These are phyloP conservation scores for Callionymus lyra DNA, from an alignment of 2,113 vertebrate species.

Conservation along the genomic window DNA sequence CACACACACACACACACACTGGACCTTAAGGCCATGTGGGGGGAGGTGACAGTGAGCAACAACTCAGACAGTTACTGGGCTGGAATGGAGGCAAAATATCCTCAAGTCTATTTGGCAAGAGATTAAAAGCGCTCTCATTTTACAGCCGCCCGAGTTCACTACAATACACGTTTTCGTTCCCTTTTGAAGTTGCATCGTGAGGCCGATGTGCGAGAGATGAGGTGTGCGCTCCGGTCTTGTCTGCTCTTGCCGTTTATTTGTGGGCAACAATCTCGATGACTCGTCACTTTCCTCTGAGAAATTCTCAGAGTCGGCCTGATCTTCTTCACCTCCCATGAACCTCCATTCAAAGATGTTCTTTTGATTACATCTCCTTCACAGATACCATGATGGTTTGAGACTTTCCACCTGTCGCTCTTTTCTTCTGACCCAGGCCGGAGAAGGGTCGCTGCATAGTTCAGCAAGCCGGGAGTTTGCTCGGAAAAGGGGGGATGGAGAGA, in stretches of 20 bases:
- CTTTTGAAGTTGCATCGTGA: constrained; percentile 44
- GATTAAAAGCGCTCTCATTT: constrained; percentile 45
- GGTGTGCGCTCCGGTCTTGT: constrained; percentile 30
- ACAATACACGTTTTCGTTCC: constrained; percentile 23
- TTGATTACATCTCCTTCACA: constrained; percentile 1
- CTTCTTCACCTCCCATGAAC: too few relatives aligned
- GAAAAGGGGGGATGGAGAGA: constrained; percentile 15
- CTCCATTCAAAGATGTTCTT: too few relatives aligned
- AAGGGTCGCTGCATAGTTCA: constrained; percentile 6
- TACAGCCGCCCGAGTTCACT: constrained; percentile 33
- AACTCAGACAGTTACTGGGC: constrained; percentile 46
- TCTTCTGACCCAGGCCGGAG: constrained; percentile 15
- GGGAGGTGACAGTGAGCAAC: constrained; percentile 49
- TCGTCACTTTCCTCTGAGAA: too few relatives aligned
- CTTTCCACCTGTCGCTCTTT: constrained; percentile 41
- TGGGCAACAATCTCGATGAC: too few relatives aligned
- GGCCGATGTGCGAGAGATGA: constrained; percentile 33
- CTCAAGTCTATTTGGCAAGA: constrained; percentile 45
- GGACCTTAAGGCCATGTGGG: constrained; percentile 36
- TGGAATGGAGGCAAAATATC: constrained; percentile 49
- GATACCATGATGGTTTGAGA: constrained; percentile 26
- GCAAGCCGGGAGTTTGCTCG: constrained; percentile 9
- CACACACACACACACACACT: constrained; percentile 15
- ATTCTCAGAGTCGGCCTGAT: too few relatives aligned
- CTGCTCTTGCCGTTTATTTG: constrained; percentile 9